phyloP scores from a whole-genome alignment of 2,797 vertebrate species.

The Hydrolagus colliei region DNA sequence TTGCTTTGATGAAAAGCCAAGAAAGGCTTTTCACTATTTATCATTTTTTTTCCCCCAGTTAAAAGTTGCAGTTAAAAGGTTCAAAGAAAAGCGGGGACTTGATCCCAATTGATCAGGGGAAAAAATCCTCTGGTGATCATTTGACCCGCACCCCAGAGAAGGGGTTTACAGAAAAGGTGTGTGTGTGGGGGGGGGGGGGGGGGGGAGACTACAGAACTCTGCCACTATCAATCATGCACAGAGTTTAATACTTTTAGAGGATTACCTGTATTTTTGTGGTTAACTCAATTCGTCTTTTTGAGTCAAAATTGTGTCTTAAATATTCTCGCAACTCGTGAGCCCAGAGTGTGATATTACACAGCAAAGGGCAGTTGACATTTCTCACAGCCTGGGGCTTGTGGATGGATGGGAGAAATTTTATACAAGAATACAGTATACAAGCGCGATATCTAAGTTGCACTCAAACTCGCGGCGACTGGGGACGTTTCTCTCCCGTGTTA shows the following conservation, averaged over 20 bases:
- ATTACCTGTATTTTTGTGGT: too few relatives aligned
- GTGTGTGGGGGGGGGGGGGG: neutral
- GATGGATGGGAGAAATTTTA: neutral
- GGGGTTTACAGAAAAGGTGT: neutral
- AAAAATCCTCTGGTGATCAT: neutral
- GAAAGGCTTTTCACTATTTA: neutral
- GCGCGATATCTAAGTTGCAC: neutral
- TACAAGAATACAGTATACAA: neutral
- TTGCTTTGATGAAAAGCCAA: constrained; percentile 19
- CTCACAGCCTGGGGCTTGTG: neutral
- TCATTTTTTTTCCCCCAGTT: neutral
- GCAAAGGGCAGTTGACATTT: neutral
- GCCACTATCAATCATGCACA: neutral
- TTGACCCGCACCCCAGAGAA: neutral
- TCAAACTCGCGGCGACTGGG: neutral
- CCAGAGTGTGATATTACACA: neutral
- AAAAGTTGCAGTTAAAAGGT: neutral
- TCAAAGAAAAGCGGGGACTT: neutral
- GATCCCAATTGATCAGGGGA: neutral
- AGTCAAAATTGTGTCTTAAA: neutral
- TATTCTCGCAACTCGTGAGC: neutral
- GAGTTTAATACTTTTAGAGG: neutral
- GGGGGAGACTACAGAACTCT: neutral
- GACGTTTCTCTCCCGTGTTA: neutral
- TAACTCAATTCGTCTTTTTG: neutral